A percentile compares a stretch with the other conserved stretches of the same genome.
Conservation (phyloP, 2,888 invertebrate genomes). For the Phyto melanocephala region DNA sequence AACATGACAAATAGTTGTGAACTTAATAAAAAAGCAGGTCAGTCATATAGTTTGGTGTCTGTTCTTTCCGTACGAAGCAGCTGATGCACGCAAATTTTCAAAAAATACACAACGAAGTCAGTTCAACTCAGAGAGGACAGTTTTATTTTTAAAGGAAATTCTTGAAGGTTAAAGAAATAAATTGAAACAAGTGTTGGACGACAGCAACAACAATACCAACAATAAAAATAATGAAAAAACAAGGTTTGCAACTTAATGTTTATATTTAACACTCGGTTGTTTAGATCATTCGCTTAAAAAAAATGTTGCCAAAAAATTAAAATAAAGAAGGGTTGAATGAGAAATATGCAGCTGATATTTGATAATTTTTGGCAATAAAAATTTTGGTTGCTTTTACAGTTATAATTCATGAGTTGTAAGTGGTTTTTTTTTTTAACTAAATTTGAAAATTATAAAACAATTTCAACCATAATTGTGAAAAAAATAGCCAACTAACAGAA, state of each 20-base stretch:
- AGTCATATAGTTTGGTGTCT: no score
- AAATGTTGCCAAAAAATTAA: constrained; percentile 13
- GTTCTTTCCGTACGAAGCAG: no score
- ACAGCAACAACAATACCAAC: not conserved
- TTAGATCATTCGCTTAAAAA: not conserved
- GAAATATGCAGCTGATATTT: constrained; percentile 51
- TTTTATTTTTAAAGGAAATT: constrained; percentile 30
- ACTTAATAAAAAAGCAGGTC: constrained; percentile 46
- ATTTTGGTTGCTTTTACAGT: constrained; percentile 52
- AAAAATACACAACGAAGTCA: not conserved
- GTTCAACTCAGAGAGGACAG: constrained; percentile 29
- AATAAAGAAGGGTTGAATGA: constrained; percentile 29
- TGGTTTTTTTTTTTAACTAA: no score
- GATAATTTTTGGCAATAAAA: constrained; percentile 21
- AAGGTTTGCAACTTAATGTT: constrained; percentile 12
- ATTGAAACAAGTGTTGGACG: constrained; percentile 41
- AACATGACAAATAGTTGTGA: constrained; percentile 56
- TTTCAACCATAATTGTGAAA: constrained; percentile 37
- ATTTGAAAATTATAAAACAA: constrained; percentile 46
- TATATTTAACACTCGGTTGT: constrained; percentile 58
- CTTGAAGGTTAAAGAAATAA: constrained; percentile 19
- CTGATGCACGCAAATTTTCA: constrained; percentile 56
- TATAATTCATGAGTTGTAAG: constrained; percentile 22
- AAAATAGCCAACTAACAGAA: not conserved
- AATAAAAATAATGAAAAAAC: constrained; percentile 1